These are phyloP conservation scores for Timema cristinae DNA, from an alignment of 2,888 invertebrate species.

Conservation along the genomic window DNA sequence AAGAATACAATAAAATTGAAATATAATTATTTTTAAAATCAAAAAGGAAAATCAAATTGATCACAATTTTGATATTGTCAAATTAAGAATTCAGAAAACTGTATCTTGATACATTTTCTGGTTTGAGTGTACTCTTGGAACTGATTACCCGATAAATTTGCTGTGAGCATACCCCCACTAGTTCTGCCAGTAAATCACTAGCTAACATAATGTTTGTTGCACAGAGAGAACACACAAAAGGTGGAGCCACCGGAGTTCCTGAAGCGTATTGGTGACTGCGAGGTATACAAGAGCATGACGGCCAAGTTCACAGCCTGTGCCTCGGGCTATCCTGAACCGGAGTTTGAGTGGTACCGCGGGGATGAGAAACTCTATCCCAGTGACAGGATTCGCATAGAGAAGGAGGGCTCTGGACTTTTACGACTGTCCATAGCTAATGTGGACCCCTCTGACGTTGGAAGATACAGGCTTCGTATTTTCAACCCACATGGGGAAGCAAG, in stretches of 20 bases:
- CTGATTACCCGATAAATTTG: no score
- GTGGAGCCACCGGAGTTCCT: slow-evolving; percentile 83
- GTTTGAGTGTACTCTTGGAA: no score
- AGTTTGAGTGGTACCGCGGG: slow-evolving; percentile 82
- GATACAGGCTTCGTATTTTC: slow-evolving; percentile 75
- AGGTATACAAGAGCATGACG: slow-evolving; percentile 80
- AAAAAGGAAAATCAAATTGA: no score
- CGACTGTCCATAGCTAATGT: slow-evolving; percentile 76
- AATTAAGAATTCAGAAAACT: no score
- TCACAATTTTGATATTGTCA: no score
- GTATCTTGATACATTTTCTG: no score
- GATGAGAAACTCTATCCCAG: slow-evolving; percentile 74
- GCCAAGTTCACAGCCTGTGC: slow-evolving; percentile 93
- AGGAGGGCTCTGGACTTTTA: slow-evolving; percentile 76
- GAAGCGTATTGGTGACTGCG: slow-evolving; percentile 84
- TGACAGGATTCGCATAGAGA: slow-evolving; percentile 77
- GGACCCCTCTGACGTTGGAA: slow-evolving; percentile 75
- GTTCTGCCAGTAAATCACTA: no score
- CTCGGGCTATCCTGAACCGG: slow-evolving; percentile 81
- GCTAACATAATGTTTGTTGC: slow-evolving; percentile 31
- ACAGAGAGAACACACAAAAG: slow-evolving; percentile 66
- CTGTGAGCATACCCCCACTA: no score
- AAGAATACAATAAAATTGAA: no score
- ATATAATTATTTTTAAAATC: no score
- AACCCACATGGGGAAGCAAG: slow-evolving; percentile 81